A percentile compares a stretch with the other conserved stretches of the same genome.
phyloP scores from a whole-genome alignment of 2,797 vertebrate species.

The Balearica regulorum region DNA sequence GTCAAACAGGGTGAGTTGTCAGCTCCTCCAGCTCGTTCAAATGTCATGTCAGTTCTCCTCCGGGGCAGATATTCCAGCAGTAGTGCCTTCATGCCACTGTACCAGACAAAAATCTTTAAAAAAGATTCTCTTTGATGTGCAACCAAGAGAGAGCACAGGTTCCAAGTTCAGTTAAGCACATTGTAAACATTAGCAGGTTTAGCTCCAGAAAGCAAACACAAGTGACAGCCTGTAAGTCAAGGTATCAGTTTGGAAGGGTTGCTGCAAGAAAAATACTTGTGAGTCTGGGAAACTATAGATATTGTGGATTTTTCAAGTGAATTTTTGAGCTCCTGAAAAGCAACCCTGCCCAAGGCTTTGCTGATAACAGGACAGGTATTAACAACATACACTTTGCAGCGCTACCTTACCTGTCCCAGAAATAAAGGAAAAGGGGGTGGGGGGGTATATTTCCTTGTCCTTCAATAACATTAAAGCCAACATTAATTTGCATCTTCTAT shows the following conservation, averaged over 20 bases:
- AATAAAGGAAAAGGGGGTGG: accelerated
- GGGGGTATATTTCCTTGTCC: neutral
- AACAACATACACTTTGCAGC: neutral
- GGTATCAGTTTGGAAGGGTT: neutral
- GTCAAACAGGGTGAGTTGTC: neutral
- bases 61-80: neutral
- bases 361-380: neutral
- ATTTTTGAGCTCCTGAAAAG: neutral
- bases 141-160: neutral
- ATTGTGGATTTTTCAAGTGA: neutral
- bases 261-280: neutral
- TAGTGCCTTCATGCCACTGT: neutral
- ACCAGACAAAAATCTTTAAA: neutral
- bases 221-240: neutral
- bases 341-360: neutral
- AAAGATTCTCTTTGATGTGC: neutral
- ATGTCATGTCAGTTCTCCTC: neutral
- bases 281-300: neutral
- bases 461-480: neutral
- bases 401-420: neutral
- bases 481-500: neutral
- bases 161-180: neutral
- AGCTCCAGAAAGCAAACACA: neutral
- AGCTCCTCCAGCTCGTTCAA: accelerated
- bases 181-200: neutral